phyloP scores from a whole-genome alignment of 2,888 invertebrate genomes.

The Epirrita christyi region DNA sequence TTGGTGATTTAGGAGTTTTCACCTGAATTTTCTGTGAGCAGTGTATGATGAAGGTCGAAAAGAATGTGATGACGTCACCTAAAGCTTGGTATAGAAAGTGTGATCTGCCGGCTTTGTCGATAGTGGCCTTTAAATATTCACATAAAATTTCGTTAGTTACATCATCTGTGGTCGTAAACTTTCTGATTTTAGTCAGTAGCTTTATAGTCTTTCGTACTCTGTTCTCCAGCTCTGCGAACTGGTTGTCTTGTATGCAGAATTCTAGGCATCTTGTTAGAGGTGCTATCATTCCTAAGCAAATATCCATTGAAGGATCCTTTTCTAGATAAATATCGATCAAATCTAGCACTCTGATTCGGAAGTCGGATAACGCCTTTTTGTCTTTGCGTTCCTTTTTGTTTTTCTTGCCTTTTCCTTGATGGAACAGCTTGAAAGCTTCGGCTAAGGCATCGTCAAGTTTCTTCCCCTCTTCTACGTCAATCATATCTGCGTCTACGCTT shows the following conservation, averaged over 20 bases:
- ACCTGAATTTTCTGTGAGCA: constrained; percentile 83
- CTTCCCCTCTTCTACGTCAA: constrained; percentile 91
- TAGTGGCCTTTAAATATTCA: constrained; percentile 82
- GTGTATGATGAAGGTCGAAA: constrained; percentile 86
- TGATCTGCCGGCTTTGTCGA: constrained; percentile 87
- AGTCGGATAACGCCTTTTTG: constrained; percentile 88
- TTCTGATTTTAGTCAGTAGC: constrained; percentile 84
- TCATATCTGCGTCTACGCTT: constrained; percentile 89
- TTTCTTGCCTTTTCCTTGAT: constrained; percentile 80
- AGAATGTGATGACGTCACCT: constrained; percentile 86
- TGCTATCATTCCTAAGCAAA: constrained; percentile 88
- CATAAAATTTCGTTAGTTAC: constrained; percentile 82
- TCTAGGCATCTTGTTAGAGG: constrained; percentile 88
- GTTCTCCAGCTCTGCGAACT: constrained; percentile 87
- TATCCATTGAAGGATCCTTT: constrained; percentile 87
- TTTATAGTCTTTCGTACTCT: constrained; percentile 86
- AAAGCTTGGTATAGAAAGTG: constrained; percentile 87
- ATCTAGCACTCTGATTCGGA: constrained; percentile 90
- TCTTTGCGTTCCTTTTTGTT: constrained; percentile 85
- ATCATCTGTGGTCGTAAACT: constrained; percentile 83
- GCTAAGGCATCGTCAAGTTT: constrained; percentile 89
- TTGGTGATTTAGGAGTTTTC: constrained; percentile 54
- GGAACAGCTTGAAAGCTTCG: constrained; percentile 88
- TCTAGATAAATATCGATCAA: constrained; percentile 90
- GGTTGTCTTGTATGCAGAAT: constrained; percentile 88